phyloP scores from a whole-genome alignment of 2,113 vertebrate species.

The Cyanoderma ruficeps region DNA sequence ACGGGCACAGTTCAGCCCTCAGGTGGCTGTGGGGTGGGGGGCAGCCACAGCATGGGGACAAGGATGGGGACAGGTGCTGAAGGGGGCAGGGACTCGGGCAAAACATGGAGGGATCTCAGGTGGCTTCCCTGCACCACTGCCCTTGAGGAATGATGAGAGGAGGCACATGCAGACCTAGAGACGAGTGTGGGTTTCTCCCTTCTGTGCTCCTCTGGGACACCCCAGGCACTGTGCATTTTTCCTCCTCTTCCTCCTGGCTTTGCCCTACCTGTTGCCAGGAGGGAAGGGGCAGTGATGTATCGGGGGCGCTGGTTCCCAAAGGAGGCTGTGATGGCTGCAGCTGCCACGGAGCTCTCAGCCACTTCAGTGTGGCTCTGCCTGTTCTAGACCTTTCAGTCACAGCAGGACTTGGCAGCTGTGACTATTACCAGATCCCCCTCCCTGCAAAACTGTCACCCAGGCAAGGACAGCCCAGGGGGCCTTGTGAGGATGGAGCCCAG shows the following conservation, averaged over 20 bases:
- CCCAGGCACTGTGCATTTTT: fast-evolving
- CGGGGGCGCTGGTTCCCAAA: fast-evolving
- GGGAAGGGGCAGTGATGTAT: neutral
- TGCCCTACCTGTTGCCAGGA: neutral
- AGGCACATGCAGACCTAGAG: neutral
- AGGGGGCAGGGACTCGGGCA: neutral
- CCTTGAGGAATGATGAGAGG: neutral
- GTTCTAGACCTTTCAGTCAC: neutral
- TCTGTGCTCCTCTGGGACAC: neutral
- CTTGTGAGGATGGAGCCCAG: neutral
- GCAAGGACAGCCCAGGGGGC: neutral
- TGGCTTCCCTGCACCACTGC: neutral
- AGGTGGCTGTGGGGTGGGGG: fast-evolving
- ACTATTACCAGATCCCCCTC: fast-evolving
- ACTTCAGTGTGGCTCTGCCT: neutral
- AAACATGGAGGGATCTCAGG: neutral
- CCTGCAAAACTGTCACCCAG: neutral
- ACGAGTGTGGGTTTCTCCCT: neutral
- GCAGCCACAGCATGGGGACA: neutral
- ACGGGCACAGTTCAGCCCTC: neutral
- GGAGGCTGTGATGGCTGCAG: neutral
- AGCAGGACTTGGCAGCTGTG: neutral
- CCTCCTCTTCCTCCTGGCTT: neutral
- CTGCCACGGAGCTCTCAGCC: fast-evolving
- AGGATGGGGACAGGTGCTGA: too few relatives aligned